Evolutionary conservation across 37 sponge, comb jelly and placozoan species (phyloP).

Genomic region (Cladorhizidae sp.): DNA sequence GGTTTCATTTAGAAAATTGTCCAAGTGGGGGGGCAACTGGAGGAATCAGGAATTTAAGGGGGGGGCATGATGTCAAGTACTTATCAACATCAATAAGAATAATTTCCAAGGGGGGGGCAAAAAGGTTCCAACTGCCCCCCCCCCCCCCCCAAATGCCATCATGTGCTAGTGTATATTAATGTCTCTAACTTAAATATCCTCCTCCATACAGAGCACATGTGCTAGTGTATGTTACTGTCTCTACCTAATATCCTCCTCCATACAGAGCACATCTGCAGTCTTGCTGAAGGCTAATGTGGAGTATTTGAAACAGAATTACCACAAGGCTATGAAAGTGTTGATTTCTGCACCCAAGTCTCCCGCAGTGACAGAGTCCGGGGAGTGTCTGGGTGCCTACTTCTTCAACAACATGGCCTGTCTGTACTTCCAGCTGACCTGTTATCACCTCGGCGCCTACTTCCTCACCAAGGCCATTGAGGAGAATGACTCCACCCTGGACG

Average conservation of each 20-base stretch:
- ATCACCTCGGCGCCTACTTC: constrained; percentile 88
- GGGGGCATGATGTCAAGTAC: too few relatives aligned
- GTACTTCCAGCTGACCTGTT: constrained; percentile 83
- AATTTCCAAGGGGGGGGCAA: too few relatives aligned
- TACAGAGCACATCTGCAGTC: constrained; percentile 75
- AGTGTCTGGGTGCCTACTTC: constrained; percentile 87
- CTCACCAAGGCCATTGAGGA: constrained; percentile 91
- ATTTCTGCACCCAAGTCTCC: constrained; percentile 84
- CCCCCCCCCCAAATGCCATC: too few relatives aligned
- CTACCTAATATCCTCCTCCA: not conserved
- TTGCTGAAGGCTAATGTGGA: constrained; percentile 91
- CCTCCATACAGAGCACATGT: too few relatives aligned
- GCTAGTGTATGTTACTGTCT: too few relatives aligned
- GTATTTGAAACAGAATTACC: constrained; percentile 74
- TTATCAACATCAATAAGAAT: too few relatives aligned
- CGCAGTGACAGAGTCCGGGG: constrained; percentile 74
- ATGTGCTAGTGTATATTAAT: too few relatives aligned
- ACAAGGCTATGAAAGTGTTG: constrained; percentile 79
- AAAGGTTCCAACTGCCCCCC: too few relatives aligned
- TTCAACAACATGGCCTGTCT: constrained; percentile 97
- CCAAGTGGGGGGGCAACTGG: too few relatives aligned
- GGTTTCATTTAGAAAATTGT: too few relatives aligned
- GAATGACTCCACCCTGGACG: constrained; percentile 91
- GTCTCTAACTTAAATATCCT: too few relatives aligned
- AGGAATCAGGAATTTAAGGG: too few relatives aligned